phyloP scores from a whole-genome alignment of 2,113 vertebrate species.

The Semicossyphus pulcher region DNA sequence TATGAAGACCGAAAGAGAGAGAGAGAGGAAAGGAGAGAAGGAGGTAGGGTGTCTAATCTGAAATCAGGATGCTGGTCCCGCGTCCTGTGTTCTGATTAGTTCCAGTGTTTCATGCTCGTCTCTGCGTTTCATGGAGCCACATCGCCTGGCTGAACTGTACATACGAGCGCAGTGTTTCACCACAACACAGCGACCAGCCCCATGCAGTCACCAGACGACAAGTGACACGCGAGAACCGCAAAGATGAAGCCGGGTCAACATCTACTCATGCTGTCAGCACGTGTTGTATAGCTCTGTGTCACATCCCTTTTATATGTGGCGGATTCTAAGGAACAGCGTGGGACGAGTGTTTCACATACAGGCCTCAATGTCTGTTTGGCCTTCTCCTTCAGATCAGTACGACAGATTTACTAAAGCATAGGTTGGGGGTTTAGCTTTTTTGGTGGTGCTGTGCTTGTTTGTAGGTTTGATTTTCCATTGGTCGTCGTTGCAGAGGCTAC shows the following conservation, averaged over 20 bases:
- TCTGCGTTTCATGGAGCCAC: conserved; percentile 59
- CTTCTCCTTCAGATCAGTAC: conserved; percentile 82
- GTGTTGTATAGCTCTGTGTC: background rate
- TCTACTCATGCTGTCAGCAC: background rate
- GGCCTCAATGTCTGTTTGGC: conserved; percentile 83
- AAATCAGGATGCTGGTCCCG: conserved; percentile 73
- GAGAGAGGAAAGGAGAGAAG: background rate
- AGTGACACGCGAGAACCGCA: conserved; percentile 24
- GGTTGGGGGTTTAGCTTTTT: too few relatives aligned
- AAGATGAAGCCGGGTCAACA: conserved; percentile 26
- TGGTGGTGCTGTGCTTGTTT: too few relatives aligned
- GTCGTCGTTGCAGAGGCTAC: too few relatives aligned
- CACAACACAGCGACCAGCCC: conserved; percentile 1
- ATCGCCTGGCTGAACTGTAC: conserved; percentile 46
- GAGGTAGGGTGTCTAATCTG: conserved; percentile 63
- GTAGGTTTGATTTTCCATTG: too few relatives aligned
- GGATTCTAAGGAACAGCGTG: conserved; percentile 22
- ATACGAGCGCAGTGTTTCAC: background rate
- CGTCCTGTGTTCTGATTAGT: conserved; percentile 71
- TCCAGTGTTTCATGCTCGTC: conserved; percentile 71
- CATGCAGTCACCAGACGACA: background rate
- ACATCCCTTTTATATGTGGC: conserved; percentile 10
- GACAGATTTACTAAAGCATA: conserved; percentile 89
- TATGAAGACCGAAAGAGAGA: conserved; percentile 4
- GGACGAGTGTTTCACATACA: conserved; percentile 32